Evolutionary conservation across 2,888 invertebrate genomes (phyloP).

Genomic region (Pyrrhosoma nymphula): DNA sequence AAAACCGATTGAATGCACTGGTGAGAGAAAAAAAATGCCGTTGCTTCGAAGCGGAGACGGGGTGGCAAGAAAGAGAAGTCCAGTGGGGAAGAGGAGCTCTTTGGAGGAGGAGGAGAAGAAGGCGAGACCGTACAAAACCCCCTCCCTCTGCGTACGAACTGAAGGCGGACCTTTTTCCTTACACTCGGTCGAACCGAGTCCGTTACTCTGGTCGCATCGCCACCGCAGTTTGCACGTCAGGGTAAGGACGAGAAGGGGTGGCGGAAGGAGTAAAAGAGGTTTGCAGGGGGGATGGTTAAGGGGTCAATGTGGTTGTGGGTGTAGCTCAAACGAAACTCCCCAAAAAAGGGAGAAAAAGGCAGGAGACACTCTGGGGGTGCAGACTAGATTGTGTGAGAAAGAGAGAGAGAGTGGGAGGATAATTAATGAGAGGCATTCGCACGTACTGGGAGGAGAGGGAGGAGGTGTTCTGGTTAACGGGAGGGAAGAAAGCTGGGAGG

Average conservation of each 20-base stretch:
- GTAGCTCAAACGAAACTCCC: no score
- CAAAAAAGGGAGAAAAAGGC: background rate
- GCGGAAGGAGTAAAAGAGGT: background rate
- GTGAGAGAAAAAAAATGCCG: background rate
- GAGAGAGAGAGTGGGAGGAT: background rate
- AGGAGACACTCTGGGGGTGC: background rate
- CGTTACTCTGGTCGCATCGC: background rate
- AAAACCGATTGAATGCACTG: background rate
- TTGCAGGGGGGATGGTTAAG: background rate
- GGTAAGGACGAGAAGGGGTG: background rate
- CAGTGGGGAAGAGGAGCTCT: background rate
- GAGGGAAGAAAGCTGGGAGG: background rate
- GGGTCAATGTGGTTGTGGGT: background rate
- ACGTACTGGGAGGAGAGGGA: background rate
- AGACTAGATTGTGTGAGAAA: background rate
- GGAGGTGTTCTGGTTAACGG: background rate
- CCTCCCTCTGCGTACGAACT: background rate
- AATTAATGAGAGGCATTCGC: constrained; percentile 34
- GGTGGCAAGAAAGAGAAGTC: background rate
- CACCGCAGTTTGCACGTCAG: background rate
- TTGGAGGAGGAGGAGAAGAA: background rate
- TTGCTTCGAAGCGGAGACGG: background rate
- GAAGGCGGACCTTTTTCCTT: background rate
- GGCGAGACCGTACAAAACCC: no score
- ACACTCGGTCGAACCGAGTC: background rate